A percentile compares a stretch with the other conserved stretches of the same genome.
Conservation (phyloP, 2,888 invertebrate genomes). For the Zele albiditarsus region DNA sequence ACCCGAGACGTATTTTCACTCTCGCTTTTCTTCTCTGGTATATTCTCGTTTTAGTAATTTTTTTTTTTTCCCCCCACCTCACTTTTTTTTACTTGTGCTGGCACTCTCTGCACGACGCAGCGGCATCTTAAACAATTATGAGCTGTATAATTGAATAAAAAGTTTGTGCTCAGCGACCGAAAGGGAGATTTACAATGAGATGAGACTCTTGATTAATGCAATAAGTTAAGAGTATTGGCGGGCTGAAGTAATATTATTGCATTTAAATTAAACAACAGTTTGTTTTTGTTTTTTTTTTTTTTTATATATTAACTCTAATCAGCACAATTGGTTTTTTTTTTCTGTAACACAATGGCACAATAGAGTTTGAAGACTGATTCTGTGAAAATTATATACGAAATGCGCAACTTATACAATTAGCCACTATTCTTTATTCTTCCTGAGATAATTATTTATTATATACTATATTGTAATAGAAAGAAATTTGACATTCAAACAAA, state of each 20-base stretch:
- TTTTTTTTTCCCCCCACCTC: neutral
- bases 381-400: no score
- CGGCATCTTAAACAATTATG: conserved; percentile 22
- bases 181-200: neutral
- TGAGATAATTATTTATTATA: no score
- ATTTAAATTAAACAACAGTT: neutral
- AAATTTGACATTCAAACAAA: no score
- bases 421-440: no score
- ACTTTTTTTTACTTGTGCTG: neutral
- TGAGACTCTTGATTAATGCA: conserved; percentile 11
- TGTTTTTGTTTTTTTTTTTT: no score
- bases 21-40: neutral
- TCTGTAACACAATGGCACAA: no score
- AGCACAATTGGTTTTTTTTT: no score
- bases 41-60: neutral
- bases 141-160: conserved; percentile 10
- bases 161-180: neutral
- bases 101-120: neutral
- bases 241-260: neutral
- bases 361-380: no score
- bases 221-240: neutral
- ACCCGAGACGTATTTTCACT: conserved; percentile 3
- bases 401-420: no score
- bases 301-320: no score
- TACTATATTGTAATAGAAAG: no score